Conservation (phyloP, 2,888 invertebrate species). For the Lasioglossum lativentre region DNA sequence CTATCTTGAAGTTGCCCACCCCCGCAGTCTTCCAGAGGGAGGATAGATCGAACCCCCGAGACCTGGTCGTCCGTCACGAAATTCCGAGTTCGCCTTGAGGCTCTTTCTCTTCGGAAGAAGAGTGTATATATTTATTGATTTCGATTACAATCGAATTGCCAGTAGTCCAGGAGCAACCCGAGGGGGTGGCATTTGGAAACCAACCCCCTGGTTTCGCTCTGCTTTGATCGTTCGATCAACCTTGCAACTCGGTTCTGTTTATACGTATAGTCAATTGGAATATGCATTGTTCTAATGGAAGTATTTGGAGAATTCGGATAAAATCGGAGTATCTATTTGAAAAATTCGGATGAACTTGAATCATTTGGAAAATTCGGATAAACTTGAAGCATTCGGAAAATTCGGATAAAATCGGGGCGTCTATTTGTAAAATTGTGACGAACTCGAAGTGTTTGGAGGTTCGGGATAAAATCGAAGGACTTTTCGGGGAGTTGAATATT, state of each 20-base stretch:
- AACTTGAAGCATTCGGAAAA: too few relatives aligned
- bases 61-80: conserved; percentile 81
- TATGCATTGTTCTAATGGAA: too few relatives aligned
- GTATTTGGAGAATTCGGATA: not conserved
- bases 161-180: not conserved
- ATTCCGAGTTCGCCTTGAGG: conserved; percentile 67
- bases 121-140: conserved; percentile 82
- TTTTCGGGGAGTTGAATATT: not conserved
- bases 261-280: too few relatives aligned
- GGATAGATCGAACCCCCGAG: conserved; percentile 84
- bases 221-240: conserved; percentile 30
- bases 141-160: conserved; percentile 75
- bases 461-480: not conserved
- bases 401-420: not conserved
- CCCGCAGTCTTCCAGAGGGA: conserved; percentile 64
- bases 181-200: conserved; percentile 6
- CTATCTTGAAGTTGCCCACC: conserved; percentile 79
- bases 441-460: not conserved
- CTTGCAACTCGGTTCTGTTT: not conserved
- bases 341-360: too few relatives aligned
- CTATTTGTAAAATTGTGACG: too few relatives aligned
- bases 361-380: too few relatives aligned
- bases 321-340: not conserved
- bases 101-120: conserved; percentile 59
- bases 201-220: not conserved